Percentiles rank a stretch among this genome's conserved stretches.
These are phyloP conservation scores for Drosophila siamana DNA, from an alignment of 2,888 invertebrate genomes.

Conservation along the genomic window DNA sequence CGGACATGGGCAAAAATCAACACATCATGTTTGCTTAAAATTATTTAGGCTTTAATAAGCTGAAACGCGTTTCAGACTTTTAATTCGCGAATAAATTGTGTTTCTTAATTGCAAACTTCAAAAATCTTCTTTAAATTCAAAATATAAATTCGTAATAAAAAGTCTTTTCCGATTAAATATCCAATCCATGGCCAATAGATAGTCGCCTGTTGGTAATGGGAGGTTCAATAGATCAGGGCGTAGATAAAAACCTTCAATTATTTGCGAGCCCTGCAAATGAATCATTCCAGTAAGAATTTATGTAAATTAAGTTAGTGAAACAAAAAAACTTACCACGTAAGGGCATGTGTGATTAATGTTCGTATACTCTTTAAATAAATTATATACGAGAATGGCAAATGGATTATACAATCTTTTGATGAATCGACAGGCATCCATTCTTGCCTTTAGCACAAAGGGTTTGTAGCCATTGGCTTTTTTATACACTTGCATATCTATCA, in stretches of 20 bases:
- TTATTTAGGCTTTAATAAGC: too few species aligned
- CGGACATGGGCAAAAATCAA: too few species aligned
- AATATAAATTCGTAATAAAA: background rate
- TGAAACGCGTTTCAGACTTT: too few species aligned
- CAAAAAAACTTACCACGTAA: constrained; percentile 15
- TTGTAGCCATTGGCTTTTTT: constrained; percentile 39
- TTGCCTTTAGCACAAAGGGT: constrained; percentile 26
- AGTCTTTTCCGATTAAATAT: background rate
- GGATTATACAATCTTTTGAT: constrained; percentile 19
- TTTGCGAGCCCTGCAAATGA: constrained; percentile 12
- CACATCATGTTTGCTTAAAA: background rate
- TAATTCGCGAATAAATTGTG: too few species aligned
- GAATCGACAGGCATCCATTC: constrained; percentile 25
- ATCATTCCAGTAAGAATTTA: too few species aligned
- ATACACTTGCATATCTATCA: background rate
- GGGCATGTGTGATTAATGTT: constrained; percentile 44
- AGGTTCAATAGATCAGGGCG: background rate
- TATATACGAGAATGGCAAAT: constrained; percentile 4
- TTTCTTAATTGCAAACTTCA: too few species aligned
- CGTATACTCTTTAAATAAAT: constrained; percentile 6
- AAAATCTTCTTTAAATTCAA: constrained; percentile 13
- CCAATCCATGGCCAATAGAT: constrained; percentile 23
- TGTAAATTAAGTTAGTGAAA: background rate
- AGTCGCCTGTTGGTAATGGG: constrained; percentile 39
- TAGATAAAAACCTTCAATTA: constrained; percentile 5